Base-by-base conservation (phyloP, 2,888 invertebrate species). In the Galerucella calmariensis region DNA sequence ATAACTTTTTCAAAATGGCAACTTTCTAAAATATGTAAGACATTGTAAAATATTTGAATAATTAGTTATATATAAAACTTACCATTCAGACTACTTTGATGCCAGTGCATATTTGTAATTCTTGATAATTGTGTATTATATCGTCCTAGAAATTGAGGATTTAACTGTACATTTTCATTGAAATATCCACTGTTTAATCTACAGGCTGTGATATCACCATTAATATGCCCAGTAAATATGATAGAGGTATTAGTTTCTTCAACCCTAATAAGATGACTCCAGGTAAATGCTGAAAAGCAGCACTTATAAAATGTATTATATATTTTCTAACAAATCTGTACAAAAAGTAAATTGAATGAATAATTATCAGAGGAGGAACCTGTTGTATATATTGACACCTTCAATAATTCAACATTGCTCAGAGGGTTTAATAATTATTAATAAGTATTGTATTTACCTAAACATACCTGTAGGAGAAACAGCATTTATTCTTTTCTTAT, bases 181-280 rank as follows among this genome's bases (percentile, higher is more conserved):
- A 69, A 72, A 67, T 75, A 74, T 41, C 77, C 76, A 67, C 76
- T 73, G 68, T 76, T 77, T 73, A 87, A 79, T 78, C 81, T 84
- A 85, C 85, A 86, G 67, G 84, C 79, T 56, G 82, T 82, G 53
- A 87, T 80, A 35, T 78, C 79, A 16, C 86, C 86, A 81, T 84
- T 81, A 68, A 79, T 77, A 80, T 86, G 85, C 3, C 85, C 86
- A 58, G 84, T 81, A 77, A 86, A 83, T 66, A 87, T 75, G 67
- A 82, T 78, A 67, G 82, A 80, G 78, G 76, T 81, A 53, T 76
- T 79, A 69, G 70, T 72, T 27, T 76, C 56, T n/a, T 81, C 72
- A 58, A 76, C 71, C 44, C 72, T 70, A 67, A 84, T 81, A 16
- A 82, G 67, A 74, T 85, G 83, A 69, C 84, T 82, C 87, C 87